phyloP scores from a whole-genome alignment of 2,888 invertebrate genomes.

The Pedicia rivosa region DNA sequence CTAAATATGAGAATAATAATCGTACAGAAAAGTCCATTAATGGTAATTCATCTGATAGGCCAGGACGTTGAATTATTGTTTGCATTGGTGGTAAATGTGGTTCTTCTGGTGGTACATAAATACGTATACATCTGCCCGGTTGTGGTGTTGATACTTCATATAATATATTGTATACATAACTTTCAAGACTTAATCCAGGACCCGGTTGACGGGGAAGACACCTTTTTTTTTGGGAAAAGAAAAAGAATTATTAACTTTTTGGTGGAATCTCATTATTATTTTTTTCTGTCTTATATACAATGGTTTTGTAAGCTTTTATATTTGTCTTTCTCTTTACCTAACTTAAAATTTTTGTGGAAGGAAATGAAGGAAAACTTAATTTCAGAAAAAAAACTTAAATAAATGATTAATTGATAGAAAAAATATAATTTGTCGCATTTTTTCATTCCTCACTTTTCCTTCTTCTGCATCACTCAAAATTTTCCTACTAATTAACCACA shows the following conservation, averaged over 20 bases:
- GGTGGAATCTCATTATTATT: too few species aligned
- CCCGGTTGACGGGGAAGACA: conserved; percentile 65
- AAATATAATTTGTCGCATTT: too few species aligned
- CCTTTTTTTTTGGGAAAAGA: conserved; percentile 30
- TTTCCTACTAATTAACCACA: too few species aligned
- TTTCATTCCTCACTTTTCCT: too few species aligned
- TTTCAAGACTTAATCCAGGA: conserved; percentile 69
- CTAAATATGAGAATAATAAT: conserved; percentile 73
- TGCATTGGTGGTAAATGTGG: conserved; percentile 48
- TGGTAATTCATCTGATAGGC: conserved; percentile 70
- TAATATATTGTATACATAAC: conserved; percentile 87
- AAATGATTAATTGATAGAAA: too few species aligned
- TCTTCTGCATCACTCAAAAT: too few species aligned
- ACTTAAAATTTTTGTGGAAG: too few species aligned
- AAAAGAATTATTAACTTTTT: conserved; percentile 3
- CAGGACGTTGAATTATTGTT: conserved; percentile 59
- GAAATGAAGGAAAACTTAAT: too few species aligned
- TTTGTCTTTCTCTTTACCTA: too few species aligned
- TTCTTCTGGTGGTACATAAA: conserved; percentile 55
- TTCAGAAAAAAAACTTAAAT: too few species aligned
- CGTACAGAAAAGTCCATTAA: conserved; percentile 85
- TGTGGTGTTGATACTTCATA: conserved; percentile 87
- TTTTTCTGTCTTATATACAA: too few species aligned
- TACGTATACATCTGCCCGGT: conserved; percentile 71
- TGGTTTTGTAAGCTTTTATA: too few species aligned